Conservation (phyloP, 1,140 invertebrate genomes). For the Panagrolaimus sp. region DNA sequence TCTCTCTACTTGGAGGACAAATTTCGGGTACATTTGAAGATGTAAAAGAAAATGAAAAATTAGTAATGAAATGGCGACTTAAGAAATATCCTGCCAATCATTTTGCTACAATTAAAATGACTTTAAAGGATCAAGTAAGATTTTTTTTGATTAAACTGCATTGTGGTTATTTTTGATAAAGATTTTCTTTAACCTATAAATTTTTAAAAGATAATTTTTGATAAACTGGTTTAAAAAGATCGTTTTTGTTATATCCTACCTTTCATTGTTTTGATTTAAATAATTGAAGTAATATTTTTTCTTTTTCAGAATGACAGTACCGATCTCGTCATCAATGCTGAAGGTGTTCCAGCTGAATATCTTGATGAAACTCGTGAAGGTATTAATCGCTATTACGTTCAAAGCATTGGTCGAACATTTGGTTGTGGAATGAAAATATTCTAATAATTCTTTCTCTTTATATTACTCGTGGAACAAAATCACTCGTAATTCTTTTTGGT, state of each 20-base stretch:
- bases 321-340: slow-evolving; percentile 40
- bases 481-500: neutral
- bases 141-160: neutral
- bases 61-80: slow-evolving; percentile 86
- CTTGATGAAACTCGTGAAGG: slow-evolving; percentile 60
- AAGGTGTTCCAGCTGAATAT: slow-evolving; percentile 39
- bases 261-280: no score
- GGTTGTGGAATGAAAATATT: slow-evolving; percentile 60
- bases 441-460: slow-evolving; percentile 14
- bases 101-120: slow-evolving; percentile 72
- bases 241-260: slow-evolving; percentile 1
- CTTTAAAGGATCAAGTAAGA: slow-evolving; percentile 43
- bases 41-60: slow-evolving; percentile 74
- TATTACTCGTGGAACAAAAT: neutral
- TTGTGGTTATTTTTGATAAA: no score
- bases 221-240: slow-evolving; percentile 18
- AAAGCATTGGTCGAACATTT: slow-evolving; percentile 63
- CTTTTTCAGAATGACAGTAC: slow-evolving; percentile 54
- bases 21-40: slow-evolving; percentile 81
- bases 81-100: slow-evolving; percentile 88
- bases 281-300: slow-evolving; percentile 24
- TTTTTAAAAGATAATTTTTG: neutral
- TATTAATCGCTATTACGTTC: slow-evolving; percentile 63
- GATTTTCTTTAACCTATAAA: no score
- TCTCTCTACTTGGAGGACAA: slow-evolving; percentile 84